Conservation (phyloP, 2,113 vertebrate species). For the Pelmatolapia mariae region DNA sequence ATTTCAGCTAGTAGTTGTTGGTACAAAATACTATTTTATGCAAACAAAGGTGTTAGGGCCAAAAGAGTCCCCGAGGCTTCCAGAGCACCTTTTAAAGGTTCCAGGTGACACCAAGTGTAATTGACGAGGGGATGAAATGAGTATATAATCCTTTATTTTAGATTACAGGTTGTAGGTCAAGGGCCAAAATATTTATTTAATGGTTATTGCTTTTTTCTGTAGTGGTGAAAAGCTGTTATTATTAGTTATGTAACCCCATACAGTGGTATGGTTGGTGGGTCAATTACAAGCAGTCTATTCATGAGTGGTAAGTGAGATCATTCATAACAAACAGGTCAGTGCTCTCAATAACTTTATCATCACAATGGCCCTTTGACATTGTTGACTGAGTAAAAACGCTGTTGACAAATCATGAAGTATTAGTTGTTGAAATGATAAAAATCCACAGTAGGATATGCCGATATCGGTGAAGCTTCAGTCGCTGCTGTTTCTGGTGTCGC, state of each 20-base stretch:
- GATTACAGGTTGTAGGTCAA: neutral
- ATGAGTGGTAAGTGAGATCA: neutral
- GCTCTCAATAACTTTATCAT: neutral
- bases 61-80: neutral
- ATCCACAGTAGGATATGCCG: neutral
- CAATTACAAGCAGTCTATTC: neutral
- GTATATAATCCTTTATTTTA: neutral
- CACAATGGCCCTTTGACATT: neutral
- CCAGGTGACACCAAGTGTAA: neutral
- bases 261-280: neutral
- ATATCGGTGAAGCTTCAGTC: neutral
- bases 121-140: neutral
- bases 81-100: neutral
- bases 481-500: neutral
- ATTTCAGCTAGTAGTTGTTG: neutral
- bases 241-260: neutral
- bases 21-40: neutral
- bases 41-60: neutral
- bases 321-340: neutral
- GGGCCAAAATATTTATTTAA: neutral
- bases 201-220: neutral
- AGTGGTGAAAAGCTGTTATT: neutral
- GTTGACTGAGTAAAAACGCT: neutral
- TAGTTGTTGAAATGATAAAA: neutral
- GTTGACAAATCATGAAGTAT: neutral